Percentiles rank a stretch among this genome's conserved stretches.
Conservation (phyloP, 2,888 invertebrate species). For the Pollenia angustigena region DNA sequence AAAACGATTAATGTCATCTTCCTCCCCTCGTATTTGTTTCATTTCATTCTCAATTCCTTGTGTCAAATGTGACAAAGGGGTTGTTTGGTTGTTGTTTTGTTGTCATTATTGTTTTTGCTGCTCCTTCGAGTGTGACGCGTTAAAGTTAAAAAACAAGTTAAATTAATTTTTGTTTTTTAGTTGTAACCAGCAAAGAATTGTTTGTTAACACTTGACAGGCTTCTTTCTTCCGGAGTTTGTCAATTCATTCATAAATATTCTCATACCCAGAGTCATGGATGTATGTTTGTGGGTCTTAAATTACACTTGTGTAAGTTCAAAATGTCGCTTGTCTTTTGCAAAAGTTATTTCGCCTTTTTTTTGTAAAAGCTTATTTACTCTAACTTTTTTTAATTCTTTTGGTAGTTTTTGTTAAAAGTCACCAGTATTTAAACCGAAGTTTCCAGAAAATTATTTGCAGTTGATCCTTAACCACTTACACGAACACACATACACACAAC, state of each 20-base stretch:
- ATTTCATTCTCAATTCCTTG: conserved; percentile 4
- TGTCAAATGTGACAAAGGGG: conserved; percentile 17
- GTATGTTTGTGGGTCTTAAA: background rate
- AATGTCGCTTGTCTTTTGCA: conserved; percentile 34
- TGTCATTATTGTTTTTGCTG: conserved; percentile 17
- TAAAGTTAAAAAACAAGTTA: conserved; percentile 63
- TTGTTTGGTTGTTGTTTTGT: conserved; percentile 20
- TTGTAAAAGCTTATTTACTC: conserved; percentile 36
- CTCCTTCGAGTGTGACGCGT: conserved; percentile 67
- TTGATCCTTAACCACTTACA: conserved; percentile 65
- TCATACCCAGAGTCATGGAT: background rate
- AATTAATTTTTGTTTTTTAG: conserved; percentile 48
- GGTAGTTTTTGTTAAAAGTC: conserved; percentile 31
- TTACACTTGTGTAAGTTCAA: background rate
- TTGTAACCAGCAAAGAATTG: conserved; percentile 42
- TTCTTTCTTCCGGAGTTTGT: conserved; percentile 61
- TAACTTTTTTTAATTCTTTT: background rate
- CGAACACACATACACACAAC: conserved; percentile 36
- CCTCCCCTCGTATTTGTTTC: background rate
- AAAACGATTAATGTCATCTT: conserved; percentile 65
- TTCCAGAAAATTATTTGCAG: conserved; percentile 51
- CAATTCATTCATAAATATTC: conserved; percentile 53
- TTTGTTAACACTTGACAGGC: conserved; percentile 65
- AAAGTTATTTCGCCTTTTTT: conserved; percentile 17
- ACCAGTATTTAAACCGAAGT: conserved; percentile 51